Base-by-base conservation (phyloP, 2,888 invertebrate species). In the Orchesellides sinensis region DNA sequence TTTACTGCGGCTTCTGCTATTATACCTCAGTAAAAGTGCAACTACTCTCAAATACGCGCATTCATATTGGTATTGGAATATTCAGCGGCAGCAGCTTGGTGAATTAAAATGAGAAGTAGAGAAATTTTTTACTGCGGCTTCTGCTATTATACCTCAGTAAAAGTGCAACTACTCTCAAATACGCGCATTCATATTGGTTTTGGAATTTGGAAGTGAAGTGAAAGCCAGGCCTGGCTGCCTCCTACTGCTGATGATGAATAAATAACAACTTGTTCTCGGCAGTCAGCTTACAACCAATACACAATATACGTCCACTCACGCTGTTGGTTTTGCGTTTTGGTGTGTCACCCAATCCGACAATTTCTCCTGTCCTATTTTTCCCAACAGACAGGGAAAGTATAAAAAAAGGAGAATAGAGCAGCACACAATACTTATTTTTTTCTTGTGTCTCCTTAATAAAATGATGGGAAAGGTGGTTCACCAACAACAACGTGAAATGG, bases 181-280 rank as follows among this genome's bases (percentile, higher is more conserved):
- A 21, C 52, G 12, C 8, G n/a, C 52, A 52, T 17, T n/a, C 47
- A 17, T 17, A 17, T 52, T 8, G 32, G 14, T n/a, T 29, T 35
- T 19, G 35, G 12, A 8, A 35, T 23, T 2, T 63, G 35, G 63
- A 40, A 35, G 1, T 61, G 29, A 29, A 23, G 63, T 5, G 40
- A 40, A 21, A 59, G 12, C 10, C 21, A 40, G n/a, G 40, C 40
- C n/a, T n/a, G 40, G 40, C n/a, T 40, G 40, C 6, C 54, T 19
- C 6, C n/a, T 6, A 12, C 23, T 35, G 35, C 3, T 70, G 40
- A n/a, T 72, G 59, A 72, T 72, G 72, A 72, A 72, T 72, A 72
- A 72, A 72, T 72, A 72, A 72, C 59, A 40, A 40, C 21, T 72
- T 56, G 35, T 59, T 45, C 29, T 29, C 56, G 40, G 54, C 35